A percentile compares a stretch with the other conserved stretches of the same genome.
These are phyloP conservation scores for Saccostrea cuccullata DNA, from an alignment of 1,140 invertebrate genomes.

Conservation along the genomic window DNA sequence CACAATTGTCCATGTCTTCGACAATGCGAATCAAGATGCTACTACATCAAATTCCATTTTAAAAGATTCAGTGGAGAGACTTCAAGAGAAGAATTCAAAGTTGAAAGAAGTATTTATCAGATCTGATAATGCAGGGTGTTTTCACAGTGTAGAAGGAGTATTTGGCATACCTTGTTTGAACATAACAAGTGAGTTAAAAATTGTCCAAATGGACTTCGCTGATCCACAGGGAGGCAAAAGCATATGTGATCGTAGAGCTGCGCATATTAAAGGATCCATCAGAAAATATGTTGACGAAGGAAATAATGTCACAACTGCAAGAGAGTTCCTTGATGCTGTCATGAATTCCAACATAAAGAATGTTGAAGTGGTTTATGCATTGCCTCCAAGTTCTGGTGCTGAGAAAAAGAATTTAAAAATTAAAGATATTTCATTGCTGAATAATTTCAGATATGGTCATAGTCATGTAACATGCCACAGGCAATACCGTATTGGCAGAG, in stretches of 20 bases:
- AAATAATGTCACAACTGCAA: conserved; percentile 31
- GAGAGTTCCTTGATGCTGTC: conserved; percentile 29
- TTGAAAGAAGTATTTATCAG: conserved; percentile 17
- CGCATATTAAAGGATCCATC: conserved; percentile 36
- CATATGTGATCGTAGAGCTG: conserved; percentile 40
- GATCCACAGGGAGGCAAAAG: conserved; percentile 43
- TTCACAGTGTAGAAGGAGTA: conserved; percentile 14
- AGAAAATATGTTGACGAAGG: conserved; percentile 41
- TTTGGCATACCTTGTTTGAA: not conserved
- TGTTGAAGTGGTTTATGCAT: conserved; percentile 12
- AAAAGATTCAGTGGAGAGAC: not conserved
- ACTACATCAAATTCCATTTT: conserved; percentile 39
- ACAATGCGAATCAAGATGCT: conserved; percentile 43
- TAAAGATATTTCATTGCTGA: not conserved
- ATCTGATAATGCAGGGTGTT: conserved; percentile 43
- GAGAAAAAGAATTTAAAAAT: not conserved
- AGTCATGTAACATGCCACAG: not conserved
- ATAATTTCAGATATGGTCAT: conserved; percentile 39
- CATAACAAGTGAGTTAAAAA: not conserved
- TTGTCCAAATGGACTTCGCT: conserved; percentile 30
- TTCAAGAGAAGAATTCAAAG: not conserved
- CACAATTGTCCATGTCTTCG: conserved; percentile 44
- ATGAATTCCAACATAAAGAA: conserved; percentile 36
- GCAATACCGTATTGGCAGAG: conserved; percentile 34
- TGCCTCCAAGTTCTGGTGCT: not conserved